Evolutionary conservation across 2,797 vertebrate genomes (phyloP).

Genomic region (Syndactyla subalaris): DNA sequence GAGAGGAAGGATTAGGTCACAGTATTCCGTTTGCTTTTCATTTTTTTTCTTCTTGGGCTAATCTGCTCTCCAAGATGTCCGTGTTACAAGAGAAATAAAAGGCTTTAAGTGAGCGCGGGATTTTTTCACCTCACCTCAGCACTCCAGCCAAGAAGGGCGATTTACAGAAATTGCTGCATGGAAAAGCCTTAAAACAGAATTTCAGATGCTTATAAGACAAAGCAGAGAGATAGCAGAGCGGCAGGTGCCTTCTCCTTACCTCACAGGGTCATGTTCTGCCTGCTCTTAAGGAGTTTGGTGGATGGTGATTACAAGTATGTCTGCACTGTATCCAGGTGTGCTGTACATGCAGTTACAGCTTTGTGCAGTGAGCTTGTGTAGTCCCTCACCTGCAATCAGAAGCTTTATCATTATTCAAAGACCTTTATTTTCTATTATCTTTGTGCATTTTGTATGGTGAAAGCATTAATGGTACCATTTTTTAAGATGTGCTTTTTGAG

Average conservation of each 20-base stretch:
- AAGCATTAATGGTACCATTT: not conserved
- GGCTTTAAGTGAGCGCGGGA: not conserved
- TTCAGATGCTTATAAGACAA: conserved; percentile 56
- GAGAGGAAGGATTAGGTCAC: conserved; percentile 71
- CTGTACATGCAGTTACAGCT: not conserved
- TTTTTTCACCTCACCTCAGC: conserved; percentile 49
- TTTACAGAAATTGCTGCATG: conserved; percentile 22
- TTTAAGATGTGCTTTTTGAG: not conserved
- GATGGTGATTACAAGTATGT: not conserved
- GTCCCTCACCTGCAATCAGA: not conserved
- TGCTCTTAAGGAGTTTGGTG: not conserved
- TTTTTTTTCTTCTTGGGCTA: conserved; percentile 74
- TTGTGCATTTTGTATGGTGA: not conserved
- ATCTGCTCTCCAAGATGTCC: conserved; percentile 72
- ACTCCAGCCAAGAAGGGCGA: not conserved
- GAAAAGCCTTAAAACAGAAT: conserved; percentile 48
- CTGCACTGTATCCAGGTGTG: not conserved
- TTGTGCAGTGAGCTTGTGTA: not conserved
- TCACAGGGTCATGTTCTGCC: not conserved
- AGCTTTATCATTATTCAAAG: not conserved
- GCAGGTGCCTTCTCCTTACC: conserved; percentile 45
- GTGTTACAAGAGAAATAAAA: conserved; percentile 70
- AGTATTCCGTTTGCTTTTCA: conserved; percentile 58
- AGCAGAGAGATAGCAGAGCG: not conserved
- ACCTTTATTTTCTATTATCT: conserved; percentile 3